Conservation (phyloP, 64 coral and sea anemone species). For the Pocillopora damicornis region DNA sequence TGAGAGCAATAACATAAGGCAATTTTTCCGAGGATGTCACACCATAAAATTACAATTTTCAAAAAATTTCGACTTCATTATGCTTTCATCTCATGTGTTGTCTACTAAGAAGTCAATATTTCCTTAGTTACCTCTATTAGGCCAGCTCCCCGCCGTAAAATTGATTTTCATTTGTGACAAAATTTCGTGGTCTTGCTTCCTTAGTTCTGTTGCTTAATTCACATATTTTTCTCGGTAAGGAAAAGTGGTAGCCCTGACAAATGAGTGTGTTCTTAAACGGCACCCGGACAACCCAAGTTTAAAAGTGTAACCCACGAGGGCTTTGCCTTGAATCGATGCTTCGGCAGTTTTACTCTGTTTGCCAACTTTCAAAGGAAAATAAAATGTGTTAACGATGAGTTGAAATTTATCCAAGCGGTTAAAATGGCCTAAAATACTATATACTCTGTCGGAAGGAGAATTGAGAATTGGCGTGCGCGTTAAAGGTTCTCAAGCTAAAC, state of each 20-base stretch:
- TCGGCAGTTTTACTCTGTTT: background rate
- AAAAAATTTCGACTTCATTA: no score
- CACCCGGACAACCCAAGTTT: background rate
- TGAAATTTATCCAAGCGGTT: no score
- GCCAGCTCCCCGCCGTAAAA: slow-evolving; percentile 3
- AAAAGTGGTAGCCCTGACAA: slow-evolving; percentile 2
- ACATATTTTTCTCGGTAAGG: background rate
- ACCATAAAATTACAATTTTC: no score
- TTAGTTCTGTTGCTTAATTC: background rate
- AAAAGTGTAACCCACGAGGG: background rate
- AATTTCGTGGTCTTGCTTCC: background rate
- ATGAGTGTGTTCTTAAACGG: background rate
- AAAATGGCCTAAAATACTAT: no score
- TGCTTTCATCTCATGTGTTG: no score
- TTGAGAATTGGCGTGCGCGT: no score
- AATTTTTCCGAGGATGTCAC: no score
- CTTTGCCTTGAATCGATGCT: background rate
- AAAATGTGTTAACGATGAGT: no score
- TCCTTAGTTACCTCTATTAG: background rate
- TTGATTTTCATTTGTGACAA: background rate
- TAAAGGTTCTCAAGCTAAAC: no score
- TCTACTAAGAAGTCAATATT: no score
- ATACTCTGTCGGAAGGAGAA: no score
- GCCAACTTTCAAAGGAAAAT: background rate
- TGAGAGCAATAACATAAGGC: no score